Evolutionary conservation across 2,113 vertebrate species (phyloP), one percentile per base, ranked within the genome.

Genomic region (Hypocryptadius cinnamomeus): DNA sequence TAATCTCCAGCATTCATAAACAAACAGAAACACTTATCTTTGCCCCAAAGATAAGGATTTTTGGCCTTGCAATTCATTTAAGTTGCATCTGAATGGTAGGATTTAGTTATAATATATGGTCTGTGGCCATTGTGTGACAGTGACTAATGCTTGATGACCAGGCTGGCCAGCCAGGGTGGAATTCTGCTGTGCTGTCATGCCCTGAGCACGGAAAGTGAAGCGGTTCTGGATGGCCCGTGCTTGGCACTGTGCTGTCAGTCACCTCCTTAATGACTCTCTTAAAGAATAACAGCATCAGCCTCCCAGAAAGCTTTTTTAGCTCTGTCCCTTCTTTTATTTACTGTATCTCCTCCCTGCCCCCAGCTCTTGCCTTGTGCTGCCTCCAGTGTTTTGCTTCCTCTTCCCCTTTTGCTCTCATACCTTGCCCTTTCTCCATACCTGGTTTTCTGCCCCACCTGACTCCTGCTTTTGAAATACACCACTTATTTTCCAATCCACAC

Each of bases 91-190:
- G 88, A 93, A 84, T 71, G 88, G 88, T 48, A 24, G 94, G 93
- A 74, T 95, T 92, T 89, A 94, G 92, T 54, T 50, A 6, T 82
- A 85, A 89, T 65, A 10, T 35, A 51, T 47, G 81, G 84, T n/a
- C 33, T 76, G 79, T 3, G 2, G 79, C 48, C 20, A 40, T 4
- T 45, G 31, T n/a, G 72, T 96, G 96, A 93, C 89, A 91, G 87
- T 88, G 95, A 92, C 81, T 96, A 91, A 95, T 94, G 91, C 93
- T 82, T 53, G 87, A 6, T 94, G 90, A 60, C 60, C 85, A 20
- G 76, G 22, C 87, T 73, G 93, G 79, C 86, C 66, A 13, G 88
- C 68, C 79, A 14, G 87, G 82, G 21, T 91, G 94, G 45, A 63
- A 81, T 88, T 84, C 61, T 94, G 94, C 95, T 91, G 93, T 15